Conservation (phyloP, 2,797 vertebrate genomes). For the Psittacula echo region DNA sequence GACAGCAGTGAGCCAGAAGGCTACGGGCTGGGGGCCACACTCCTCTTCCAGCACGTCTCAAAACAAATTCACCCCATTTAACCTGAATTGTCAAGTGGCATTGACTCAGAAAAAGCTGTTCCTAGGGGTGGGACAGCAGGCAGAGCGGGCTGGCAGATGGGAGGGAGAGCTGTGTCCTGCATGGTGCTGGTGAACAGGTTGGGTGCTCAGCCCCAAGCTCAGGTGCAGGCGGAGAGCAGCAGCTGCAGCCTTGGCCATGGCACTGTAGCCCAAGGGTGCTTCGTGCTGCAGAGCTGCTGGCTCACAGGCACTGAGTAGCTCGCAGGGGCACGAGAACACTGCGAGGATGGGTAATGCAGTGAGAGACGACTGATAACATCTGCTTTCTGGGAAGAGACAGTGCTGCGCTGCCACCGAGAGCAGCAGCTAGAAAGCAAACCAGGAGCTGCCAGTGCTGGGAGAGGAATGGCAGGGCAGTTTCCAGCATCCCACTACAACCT, state of each 20-base stretch:
- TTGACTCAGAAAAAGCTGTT: background rate
- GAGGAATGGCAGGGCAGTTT: background rate
- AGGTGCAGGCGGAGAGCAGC: fast-evolving
- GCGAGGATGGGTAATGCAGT: background rate
- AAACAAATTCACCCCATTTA: constrained; percentile 10
- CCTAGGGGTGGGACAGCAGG: background rate
- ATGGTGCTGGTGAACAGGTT: background rate
- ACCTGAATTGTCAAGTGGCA: background rate
- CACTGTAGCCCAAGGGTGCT: background rate
- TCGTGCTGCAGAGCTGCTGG: background rate
- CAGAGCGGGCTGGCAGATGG: background rate
- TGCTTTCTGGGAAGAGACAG: background rate
- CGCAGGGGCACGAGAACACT: fast-evolving
- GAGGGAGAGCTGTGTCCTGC: background rate
- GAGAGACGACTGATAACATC: fast-evolving
- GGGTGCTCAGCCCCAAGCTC: background rate
- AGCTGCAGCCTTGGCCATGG: background rate
- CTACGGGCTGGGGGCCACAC: fast-evolving
- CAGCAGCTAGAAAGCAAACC: background rate
- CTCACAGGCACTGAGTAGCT: background rate
- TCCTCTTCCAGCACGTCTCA: background rate
- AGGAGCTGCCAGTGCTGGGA: background rate
- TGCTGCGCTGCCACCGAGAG: background rate
- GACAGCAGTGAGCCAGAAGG: background rate
- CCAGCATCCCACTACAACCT: background rate